A percentile compares a stretch with the other conserved stretches of the same genome.
Evolutionary conservation across 2,888 invertebrate species (phyloP).

Genomic region (Acanthacorydalis orientalis): DNA sequence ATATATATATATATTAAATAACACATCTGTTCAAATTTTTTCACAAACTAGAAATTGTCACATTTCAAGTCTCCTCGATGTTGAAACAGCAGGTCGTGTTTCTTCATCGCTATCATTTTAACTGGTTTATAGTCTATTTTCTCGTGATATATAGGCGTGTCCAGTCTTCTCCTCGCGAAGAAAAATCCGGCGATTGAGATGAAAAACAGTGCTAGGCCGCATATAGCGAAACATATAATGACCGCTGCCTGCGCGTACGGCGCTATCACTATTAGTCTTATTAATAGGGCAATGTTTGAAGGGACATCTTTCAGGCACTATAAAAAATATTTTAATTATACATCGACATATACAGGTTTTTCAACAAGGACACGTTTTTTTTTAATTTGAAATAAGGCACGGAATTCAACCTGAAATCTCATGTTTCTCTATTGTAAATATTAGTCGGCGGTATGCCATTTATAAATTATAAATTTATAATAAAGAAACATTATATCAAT

Average conservation of each 20-base stretch:
- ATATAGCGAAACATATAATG: conserved; percentile 27
- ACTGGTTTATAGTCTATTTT: conserved; percentile 4
- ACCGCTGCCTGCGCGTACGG: conserved; percentile 32
- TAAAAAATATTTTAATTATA: conserved; percentile 9
- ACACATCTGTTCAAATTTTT: not conserved
- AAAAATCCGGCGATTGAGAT: conserved; percentile 5
- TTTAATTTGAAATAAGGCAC: no score
- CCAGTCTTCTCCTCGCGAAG: not conserved
- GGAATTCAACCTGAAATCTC: no score
- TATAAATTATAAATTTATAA: no score
- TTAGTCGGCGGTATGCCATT: no score
- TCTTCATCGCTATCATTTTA: conserved; percentile 1
- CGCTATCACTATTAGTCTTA: conserved; percentile 30
- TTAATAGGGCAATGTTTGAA: conserved; percentile 24
- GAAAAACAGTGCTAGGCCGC: conserved; percentile 29
- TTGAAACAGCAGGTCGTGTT: not conserved
- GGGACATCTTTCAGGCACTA: conserved; percentile 30
- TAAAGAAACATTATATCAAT: no score
- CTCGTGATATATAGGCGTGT: not conserved
- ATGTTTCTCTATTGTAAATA: no score
- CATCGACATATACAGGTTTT: no score
- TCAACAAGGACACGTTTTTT: no score
- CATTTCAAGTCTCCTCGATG: not conserved
- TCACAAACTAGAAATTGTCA: not conserved
- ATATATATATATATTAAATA: not conserved